These are phyloP conservation scores for Zaprionus tsacasi DNA, from an alignment of 1,140 invertebrate species.

Conservation along the genomic window DNA sequence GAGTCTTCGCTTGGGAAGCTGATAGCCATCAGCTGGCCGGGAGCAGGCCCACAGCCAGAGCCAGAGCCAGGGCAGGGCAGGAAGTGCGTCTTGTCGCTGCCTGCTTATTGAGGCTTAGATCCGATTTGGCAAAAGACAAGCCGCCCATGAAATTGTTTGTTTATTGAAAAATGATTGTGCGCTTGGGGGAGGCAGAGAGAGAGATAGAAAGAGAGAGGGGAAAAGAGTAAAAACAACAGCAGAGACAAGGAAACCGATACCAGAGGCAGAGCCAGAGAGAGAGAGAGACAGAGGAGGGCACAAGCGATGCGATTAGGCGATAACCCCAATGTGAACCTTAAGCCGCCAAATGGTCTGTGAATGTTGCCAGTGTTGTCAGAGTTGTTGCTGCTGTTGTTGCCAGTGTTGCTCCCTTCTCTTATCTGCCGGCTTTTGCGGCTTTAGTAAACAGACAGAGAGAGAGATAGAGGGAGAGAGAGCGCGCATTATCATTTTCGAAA, in stretches of 20 bases:
- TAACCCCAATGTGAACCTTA: constrained; percentile 79
- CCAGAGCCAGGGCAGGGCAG: constrained; percentile 20
- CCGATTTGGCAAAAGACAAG: constrained; percentile 80
- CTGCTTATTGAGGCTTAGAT: constrained; percentile 83
- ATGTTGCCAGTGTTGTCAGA: constrained; percentile 66
- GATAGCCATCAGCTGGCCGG: constrained; percentile 62
- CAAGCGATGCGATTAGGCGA: constrained; percentile 79
- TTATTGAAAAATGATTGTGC: constrained; percentile 82
- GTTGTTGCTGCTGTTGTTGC: constrained; percentile 10
- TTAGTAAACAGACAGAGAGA: constrained; percentile 41
- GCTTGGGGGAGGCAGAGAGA: constrained; percentile 25
- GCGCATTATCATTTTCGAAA: constrained; percentile 78
- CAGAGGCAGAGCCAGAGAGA: not conserved
- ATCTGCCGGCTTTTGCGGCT: constrained; percentile 68
- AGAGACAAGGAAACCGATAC: constrained; percentile 37
- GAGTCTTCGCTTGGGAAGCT: constrained; percentile 31
- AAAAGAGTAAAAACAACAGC: constrained; percentile 36
- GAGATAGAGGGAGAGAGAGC: not conserved
- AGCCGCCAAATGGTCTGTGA: constrained; percentile 81
- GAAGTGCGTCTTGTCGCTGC: constrained; percentile 80
- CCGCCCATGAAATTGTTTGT: constrained; percentile 82
- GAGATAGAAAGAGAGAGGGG: not conserved
- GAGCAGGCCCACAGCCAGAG: not conserved
- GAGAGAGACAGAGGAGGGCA: constrained; percentile 1
- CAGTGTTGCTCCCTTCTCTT: constrained; percentile 33